A percentile compares a stretch with the other conserved stretches of the same genome.
These are phyloP conservation scores for Trialeurodes vaporariorum DNA, from an alignment of 1,140 invertebrate genomes.

Conservation along the genomic window DNA sequence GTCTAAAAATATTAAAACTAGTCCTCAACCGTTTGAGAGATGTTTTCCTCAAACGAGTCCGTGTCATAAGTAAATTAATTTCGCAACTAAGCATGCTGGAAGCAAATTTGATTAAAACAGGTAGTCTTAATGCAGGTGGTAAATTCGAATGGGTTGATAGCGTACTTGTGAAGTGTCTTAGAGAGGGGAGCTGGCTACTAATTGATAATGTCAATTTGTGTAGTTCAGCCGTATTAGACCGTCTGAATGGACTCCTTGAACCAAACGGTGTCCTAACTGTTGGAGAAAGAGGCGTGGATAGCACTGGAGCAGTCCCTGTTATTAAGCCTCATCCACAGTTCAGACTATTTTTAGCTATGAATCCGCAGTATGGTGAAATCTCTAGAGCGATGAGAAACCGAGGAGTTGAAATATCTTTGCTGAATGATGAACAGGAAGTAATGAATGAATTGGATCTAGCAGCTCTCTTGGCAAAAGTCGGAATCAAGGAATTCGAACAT, in stretches of 20 bases:
- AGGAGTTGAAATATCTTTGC: constrained; percentile 82
- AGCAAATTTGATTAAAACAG: constrained; percentile 6
- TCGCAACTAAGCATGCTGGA: not conserved
- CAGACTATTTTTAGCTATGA: constrained; percentile 86
- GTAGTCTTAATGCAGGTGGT: constrained; percentile 40
- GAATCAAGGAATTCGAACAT: constrained; percentile 35
- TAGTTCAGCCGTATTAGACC: constrained; percentile 89
- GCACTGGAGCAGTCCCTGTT: constrained; percentile 53
- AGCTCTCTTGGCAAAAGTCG: constrained; percentile 41
- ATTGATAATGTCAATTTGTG: constrained; percentile 97
- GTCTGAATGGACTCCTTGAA: constrained; percentile 90
- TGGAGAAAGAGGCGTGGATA: constrained; percentile 76
- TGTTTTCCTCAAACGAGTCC: not conserved
- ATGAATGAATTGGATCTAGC: constrained; percentile 38
- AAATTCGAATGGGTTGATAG: constrained; percentile 98
- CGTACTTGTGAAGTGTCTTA: constrained; percentile 74
- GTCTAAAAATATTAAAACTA: not conserved
- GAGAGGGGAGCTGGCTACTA: constrained; percentile 78
- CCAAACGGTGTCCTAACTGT: constrained; percentile 78
- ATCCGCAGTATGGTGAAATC: constrained; percentile 88
- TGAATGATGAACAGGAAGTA: constrained; percentile 33
- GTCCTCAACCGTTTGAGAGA: not conserved
- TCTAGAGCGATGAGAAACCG: constrained; percentile 97
- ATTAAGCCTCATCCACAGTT: constrained; percentile 85
- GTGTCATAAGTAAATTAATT: not conserved